Evolutionary conservation across 2,797 vertebrate genomes (phyloP).

Genomic region (Balearica regulorum): DNA sequence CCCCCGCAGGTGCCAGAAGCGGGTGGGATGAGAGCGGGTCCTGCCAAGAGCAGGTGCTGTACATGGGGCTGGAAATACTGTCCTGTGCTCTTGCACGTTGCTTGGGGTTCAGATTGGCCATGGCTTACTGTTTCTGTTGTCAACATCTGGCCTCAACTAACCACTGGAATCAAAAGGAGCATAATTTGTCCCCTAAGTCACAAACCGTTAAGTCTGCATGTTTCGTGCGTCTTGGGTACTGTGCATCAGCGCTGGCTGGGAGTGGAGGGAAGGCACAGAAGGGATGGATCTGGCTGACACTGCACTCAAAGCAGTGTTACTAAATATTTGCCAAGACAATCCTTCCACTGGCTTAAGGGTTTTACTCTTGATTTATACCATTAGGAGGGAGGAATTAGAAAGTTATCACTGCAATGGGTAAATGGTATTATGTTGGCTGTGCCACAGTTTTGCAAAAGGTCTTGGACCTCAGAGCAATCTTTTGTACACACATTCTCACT

Average conservation of each 20-base stretch:
- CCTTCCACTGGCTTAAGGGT: background rate
- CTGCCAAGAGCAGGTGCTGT: background rate
- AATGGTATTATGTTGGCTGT: background rate
- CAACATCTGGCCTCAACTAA: background rate
- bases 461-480: background rate
- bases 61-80: background rate
- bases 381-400: background rate
- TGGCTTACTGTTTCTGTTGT: background rate
- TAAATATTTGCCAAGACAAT: background rate
- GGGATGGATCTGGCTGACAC: background rate
- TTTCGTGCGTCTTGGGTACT: background rate
- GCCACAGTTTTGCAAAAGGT: background rate
- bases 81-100: background rate
- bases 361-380: background rate
- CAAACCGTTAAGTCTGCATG: background rate
- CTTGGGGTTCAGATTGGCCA: background rate
- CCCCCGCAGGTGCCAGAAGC: accelerated
- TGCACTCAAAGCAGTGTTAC: background rate
- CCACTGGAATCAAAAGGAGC: background rate
- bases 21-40: background rate
- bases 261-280: background rate
- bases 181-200: background rate
- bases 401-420: background rate
- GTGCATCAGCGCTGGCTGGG: background rate
- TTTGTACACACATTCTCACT: background rate